Evolutionary conservation across 2,888 invertebrate genomes (phyloP).

Genomic region (Branchellion lobata): DNA sequence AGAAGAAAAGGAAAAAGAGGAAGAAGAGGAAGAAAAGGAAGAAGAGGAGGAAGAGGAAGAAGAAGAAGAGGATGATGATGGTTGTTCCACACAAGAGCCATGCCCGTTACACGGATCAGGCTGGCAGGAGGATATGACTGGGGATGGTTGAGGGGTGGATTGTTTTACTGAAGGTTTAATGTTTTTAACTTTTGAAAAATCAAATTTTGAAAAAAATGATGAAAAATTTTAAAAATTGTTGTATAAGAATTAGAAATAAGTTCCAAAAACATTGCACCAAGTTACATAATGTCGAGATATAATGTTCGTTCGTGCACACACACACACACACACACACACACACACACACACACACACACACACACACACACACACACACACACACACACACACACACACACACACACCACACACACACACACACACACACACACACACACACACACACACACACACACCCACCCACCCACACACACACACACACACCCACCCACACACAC

Average conservation of each 20-base stretch:
- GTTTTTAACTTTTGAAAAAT: too few species aligned
- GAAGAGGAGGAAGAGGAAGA: neutral
- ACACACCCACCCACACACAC: conserved; percentile 1
- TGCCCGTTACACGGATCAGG: neutral
- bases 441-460: neutral
- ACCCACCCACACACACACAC: neutral
- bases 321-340: too few species aligned
- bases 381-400: conserved; percentile 23
- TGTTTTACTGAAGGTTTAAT: too few species aligned
- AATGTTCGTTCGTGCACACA: too few species aligned
- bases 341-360: conserved; percentile 10
- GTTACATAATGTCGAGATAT: too few species aligned
- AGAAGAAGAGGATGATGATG: too few species aligned
- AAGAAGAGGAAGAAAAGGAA: neutral
- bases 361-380: conserved; percentile 24
- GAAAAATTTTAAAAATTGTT: too few species aligned
- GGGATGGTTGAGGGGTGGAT: neutral
- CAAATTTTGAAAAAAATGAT: too few species aligned
- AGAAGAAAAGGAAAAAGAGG: neutral
- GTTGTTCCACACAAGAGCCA: neutral
- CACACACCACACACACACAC: neutral
- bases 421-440: too few species aligned
- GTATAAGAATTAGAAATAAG: too few species aligned
- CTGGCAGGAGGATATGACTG: neutral
- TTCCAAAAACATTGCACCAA: too few species aligned